These are phyloP conservation scores for Poecile atricapillus DNA, from an alignment of 2,113 vertebrate species.

Conservation along the genomic window DNA sequence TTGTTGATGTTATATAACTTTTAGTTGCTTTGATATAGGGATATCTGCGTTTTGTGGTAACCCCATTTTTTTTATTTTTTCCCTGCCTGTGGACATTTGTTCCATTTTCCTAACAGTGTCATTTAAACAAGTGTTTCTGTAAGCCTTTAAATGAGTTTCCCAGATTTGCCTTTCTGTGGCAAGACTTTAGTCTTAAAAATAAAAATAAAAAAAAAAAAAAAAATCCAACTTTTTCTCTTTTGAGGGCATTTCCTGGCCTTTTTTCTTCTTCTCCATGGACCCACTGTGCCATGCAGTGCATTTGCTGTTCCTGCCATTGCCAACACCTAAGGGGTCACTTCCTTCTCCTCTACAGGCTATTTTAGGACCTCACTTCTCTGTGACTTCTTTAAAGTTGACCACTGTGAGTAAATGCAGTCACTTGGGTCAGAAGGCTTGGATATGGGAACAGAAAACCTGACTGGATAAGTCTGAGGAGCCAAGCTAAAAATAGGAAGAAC, in stretches of 20 bases:
- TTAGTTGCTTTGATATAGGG: neutral
- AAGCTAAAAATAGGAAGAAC: neutral
- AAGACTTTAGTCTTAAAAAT: neutral
- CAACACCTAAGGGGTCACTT: neutral
- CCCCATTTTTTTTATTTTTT: neutral
- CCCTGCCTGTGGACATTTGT: neutral
- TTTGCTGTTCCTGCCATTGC: neutral
- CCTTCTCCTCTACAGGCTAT: neutral
- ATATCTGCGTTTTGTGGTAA: neutral
- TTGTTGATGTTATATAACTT: neutral
- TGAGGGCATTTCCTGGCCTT: neutral
- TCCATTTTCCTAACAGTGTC: neutral
- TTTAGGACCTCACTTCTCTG: neutral
- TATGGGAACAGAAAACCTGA: neutral
- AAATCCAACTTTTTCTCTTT: neutral
- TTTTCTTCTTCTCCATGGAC: neutral
- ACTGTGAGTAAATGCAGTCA: neutral
- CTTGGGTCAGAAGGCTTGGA: neutral
- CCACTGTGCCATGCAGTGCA: neutral
- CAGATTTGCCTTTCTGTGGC: neutral
- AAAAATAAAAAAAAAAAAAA: neutral
- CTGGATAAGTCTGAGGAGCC: neutral
- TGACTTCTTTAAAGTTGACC: neutral
- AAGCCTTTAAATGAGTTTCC: neutral
- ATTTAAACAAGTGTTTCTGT: neutral